phyloP scores from a whole-genome alignment of 2,797 vertebrate species.

The Vespertilio murinus region DNA sequence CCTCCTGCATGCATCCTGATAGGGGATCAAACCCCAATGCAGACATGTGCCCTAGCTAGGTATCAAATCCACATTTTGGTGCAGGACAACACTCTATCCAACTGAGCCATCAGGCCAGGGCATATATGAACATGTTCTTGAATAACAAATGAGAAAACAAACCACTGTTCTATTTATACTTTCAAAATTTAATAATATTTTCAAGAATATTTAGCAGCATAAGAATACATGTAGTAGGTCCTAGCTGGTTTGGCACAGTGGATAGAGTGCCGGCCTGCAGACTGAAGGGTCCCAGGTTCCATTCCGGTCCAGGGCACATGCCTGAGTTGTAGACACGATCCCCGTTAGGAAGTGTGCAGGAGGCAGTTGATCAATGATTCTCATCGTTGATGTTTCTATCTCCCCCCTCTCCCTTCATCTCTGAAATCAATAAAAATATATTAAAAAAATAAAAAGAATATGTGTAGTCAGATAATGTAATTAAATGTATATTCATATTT shows the following conservation, averaged over 20 bases:
- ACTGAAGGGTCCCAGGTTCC: too few species aligned
- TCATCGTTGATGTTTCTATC: too few species aligned
- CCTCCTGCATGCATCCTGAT: background rate
- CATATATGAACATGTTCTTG: background rate
- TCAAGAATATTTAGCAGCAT: background rate
- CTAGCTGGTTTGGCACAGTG: too few species aligned
- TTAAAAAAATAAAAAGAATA: background rate
- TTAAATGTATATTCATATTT: background rate
- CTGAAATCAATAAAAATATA: too few species aligned
- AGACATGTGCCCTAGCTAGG: background rate
- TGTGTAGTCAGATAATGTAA: background rate
- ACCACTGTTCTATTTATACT: background rate
- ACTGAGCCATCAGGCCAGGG: background rate
- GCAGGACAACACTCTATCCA: background rate
- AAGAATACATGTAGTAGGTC: conserved; percentile 10
- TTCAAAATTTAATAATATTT: conserved; percentile 45
- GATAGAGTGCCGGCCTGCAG: too few species aligned
- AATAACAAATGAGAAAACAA: conserved; percentile 17
- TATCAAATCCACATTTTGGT: background rate
- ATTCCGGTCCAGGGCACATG: too few species aligned
- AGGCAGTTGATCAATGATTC: too few species aligned
- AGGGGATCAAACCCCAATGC: background rate
- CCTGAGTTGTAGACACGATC: too few species aligned
- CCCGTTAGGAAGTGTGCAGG: too few species aligned
- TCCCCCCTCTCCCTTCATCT: too few species aligned